phyloP scores from a whole-genome alignment of 2,797 vertebrate genomes.

The Phataginus tricuspis region DNA sequence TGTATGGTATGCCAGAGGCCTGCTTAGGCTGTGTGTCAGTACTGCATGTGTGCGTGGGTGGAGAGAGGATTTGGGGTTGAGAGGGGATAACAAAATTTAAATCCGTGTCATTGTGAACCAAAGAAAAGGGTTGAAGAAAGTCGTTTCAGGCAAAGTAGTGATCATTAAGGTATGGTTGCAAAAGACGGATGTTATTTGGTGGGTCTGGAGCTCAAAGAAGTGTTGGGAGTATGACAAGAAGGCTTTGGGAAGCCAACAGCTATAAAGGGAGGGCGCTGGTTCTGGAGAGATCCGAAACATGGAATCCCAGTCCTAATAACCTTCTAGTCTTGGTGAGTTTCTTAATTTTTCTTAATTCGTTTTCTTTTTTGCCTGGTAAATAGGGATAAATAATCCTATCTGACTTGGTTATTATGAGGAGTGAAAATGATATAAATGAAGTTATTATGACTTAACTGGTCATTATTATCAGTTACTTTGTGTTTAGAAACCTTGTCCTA shows the following conservation, averaged over 20 bases:
- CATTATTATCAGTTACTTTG: not conserved
- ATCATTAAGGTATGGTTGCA: not conserved
- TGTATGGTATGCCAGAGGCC: not conserved
- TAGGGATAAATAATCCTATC: not conserved
- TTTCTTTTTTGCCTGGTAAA: not conserved
- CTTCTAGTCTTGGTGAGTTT: not conserved
- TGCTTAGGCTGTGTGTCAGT: not conserved
- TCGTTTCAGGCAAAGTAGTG: not conserved
- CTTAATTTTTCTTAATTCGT: not conserved
- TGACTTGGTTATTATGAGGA: not conserved
- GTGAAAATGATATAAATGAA: not conserved
- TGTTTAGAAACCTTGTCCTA: not conserved
- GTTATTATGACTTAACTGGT: not conserved
- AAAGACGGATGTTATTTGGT: not conserved
- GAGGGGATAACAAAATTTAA: not conserved
- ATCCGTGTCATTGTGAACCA: not conserved
- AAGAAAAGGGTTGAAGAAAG: not conserved
- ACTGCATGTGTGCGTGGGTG: not conserved
- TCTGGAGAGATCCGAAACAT: not conserved
- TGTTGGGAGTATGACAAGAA: not conserved
- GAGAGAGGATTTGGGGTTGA: rapidly evolving
- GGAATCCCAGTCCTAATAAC: not conserved
- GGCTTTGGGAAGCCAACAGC: not conserved
- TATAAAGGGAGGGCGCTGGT: not conserved
- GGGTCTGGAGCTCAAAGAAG: not conserved